These are phyloP conservation scores for Falco novaeseelandiae DNA, from an alignment of 2,797 vertebrate genomes.

Conservation along the genomic window DNA sequence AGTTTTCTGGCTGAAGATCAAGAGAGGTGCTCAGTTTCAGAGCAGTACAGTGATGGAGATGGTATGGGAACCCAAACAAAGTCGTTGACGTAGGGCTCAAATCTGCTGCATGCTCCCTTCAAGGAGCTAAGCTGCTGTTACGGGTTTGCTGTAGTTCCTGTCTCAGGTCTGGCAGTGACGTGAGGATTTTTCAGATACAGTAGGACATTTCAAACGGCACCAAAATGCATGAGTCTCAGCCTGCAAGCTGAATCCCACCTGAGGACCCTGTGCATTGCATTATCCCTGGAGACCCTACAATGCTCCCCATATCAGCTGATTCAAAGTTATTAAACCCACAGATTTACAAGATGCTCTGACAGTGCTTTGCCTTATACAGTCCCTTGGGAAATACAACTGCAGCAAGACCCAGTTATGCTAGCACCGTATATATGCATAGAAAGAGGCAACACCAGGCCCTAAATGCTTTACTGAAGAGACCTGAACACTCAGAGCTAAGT, in stretches of 20 bases:
- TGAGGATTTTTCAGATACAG: neutral
- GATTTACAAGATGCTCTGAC: fast-evolving
- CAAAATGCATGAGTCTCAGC: neutral
- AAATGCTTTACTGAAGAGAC: neutral
- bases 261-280: neutral
- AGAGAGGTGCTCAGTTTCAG: neutral
- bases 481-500: neutral
- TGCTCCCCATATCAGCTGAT: neutral
- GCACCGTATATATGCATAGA: neutral
- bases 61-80: neutral
- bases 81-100: fast-evolving
- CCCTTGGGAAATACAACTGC: neutral
- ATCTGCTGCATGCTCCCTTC: neutral
- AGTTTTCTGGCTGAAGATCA: neutral
- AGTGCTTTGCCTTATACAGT: neutral
- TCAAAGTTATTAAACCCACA: neutral
- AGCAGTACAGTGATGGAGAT: neutral
- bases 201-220: neutral
- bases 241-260: neutral
- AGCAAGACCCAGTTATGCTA: neutral
- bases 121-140: neutral
- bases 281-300: neutral
- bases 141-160: neutral
- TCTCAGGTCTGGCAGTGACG: neutral
- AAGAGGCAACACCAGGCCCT: neutral